Evolutionary conservation across 2,797 vertebrate species (phyloP).

Genomic region (Mormyrus hasselquistii): DNA sequence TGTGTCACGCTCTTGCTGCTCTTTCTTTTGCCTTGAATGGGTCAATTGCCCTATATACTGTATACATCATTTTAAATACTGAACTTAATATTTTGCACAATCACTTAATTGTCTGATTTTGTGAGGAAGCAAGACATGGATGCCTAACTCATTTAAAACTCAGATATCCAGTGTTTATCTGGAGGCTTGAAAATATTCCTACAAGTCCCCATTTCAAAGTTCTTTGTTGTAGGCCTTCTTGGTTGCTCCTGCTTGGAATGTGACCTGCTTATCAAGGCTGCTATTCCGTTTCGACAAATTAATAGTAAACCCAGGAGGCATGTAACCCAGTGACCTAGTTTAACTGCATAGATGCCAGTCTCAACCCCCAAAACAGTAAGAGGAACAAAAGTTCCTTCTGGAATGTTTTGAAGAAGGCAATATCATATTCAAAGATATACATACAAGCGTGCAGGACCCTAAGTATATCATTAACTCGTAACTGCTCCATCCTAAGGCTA

Average conservation of each 20-base stretch:
- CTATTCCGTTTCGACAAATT: constrained; percentile 9
- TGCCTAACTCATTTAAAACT: not conserved
- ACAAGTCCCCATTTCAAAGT: not conserved
- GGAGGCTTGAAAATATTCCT: not conserved
- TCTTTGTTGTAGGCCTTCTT: not conserved
- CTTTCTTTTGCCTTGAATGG: not conserved
- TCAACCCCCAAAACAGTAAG: not conserved
- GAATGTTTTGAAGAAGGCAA: not conserved
- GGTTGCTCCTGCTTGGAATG: not conserved
- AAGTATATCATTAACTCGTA: not conserved
- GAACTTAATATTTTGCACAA: not conserved
- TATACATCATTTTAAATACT: not conserved
- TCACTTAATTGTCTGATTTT: not conserved
- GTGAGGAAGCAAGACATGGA: not conserved
- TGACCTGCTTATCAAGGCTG: constrained; percentile 12
- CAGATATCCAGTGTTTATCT: not conserved
- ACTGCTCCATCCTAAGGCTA: not conserved
- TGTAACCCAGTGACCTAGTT: constrained; percentile 11
- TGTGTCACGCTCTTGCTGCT: not conserved
- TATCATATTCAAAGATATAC: not conserved
- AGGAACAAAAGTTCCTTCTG: not conserved
- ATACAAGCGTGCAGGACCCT: not conserved
- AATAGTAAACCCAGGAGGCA: constrained; percentile 4
- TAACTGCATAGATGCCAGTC: constrained; percentile 8
- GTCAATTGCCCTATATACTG: not conserved